These are phyloP conservation scores for Halotydeus destructor DNA, from an alignment of 1,140 invertebrate genomes.

Conservation along the genomic window DNA sequence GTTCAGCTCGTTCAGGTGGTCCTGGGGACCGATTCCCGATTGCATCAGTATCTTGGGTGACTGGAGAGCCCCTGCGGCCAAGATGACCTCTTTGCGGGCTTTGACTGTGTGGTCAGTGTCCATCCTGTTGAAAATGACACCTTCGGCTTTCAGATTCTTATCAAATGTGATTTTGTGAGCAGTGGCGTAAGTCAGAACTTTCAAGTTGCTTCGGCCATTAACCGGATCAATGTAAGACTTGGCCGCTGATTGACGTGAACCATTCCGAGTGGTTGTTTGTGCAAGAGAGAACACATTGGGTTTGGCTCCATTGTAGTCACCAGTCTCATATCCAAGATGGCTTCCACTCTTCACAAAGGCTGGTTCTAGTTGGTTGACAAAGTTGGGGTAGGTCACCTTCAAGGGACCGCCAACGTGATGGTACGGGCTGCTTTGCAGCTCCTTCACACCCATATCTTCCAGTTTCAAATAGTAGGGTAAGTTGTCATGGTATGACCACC, in stretches of 20 bases:
- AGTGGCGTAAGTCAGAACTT: too few relatives aligned
- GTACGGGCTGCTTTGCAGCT: constrained; percentile 29
- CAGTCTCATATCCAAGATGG: constrained; percentile 53
- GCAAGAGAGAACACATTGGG: constrained; percentile 39
- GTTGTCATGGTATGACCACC: constrained; percentile 37
- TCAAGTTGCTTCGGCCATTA: too few relatives aligned
- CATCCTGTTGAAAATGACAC: constrained; percentile 43
- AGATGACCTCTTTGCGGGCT: constrained; percentile 12
- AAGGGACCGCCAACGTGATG: constrained; percentile 54
- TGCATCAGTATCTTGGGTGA: constrained; percentile 76
- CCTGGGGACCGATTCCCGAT: constrained; percentile 61
- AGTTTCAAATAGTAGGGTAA: constrained; percentile 34
- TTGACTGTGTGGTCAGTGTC: constrained; percentile 31
- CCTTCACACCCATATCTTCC: constrained; percentile 18
- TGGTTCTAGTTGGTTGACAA: constrained; percentile 50
- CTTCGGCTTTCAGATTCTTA: constrained; percentile 46
- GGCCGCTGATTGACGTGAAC: too few relatives aligned
- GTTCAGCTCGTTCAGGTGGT: constrained; percentile 44
- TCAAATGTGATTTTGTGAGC: constrained; percentile 29
- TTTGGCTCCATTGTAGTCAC: constrained; percentile 56
- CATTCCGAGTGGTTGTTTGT: too few relatives aligned
- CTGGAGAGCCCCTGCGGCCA: constrained; percentile 49
- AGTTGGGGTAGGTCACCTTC: constrained; percentile 59
- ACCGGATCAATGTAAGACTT: too few relatives aligned
- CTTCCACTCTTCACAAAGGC: constrained; percentile 56